These are phyloP conservation scores for Hydractinia symbiolongicarpus DNA, from an alignment of 30 jellyfish, hydroid and myxozoan genomes.

Conservation along the genomic window DNA sequence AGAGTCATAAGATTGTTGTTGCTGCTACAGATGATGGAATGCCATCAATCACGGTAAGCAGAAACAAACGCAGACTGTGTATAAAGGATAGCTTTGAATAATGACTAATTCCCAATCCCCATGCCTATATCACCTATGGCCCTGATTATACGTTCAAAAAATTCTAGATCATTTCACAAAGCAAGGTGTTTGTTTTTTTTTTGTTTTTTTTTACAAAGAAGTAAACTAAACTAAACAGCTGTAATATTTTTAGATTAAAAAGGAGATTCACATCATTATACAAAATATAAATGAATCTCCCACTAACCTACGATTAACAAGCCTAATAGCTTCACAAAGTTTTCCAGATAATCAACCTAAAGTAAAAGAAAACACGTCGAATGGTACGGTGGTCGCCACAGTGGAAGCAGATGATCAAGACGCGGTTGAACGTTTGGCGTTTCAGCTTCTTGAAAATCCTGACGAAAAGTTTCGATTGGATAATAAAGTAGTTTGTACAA, in stretches of 20 bases:
- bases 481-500: neutral
- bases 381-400: constrained; percentile 61
- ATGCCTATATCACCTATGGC: too few species aligned
- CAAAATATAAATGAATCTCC: constrained; percentile 86
- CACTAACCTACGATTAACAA: constrained; percentile 38
- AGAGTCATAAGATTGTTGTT: constrained; percentile 46
- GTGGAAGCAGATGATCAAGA: constrained; percentile 69
- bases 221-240: neutral
- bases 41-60: constrained; percentile 52
- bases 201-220: neutral
- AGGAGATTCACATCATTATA: constrained; percentile 40
- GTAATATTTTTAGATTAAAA: constrained; percentile 31
- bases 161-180: neutral
- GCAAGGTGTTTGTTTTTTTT: neutral
- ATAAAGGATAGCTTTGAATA: too few species aligned
- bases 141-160: too few species aligned
- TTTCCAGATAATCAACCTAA: constrained; percentile 52
- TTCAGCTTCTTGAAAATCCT: constrained; percentile 46
- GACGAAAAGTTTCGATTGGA: neutral
- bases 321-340: constrained; percentile 36
- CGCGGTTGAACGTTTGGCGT: constrained; percentile 38
- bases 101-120: too few species aligned
- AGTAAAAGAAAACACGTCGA: constrained; percentile 48
- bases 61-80: neutral
- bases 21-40: constrained; percentile 67